Base-by-base conservation (phyloP, 2,888 invertebrate genomes). In the Chrysolina haemoptera region DNA sequence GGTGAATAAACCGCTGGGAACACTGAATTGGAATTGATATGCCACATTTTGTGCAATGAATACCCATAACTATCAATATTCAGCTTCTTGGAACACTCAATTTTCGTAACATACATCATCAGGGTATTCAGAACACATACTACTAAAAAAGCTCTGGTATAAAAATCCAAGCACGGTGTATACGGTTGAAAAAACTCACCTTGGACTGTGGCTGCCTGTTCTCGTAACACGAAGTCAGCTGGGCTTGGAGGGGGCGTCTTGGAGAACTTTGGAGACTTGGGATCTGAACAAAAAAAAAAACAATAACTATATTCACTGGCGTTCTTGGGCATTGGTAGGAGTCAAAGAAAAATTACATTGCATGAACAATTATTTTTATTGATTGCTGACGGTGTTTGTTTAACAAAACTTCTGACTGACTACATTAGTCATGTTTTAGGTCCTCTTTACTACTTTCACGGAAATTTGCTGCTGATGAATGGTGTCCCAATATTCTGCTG, bases 161-260 rank as follows among this genome's bases (percentile, higher is more conserved):
- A 72, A 73, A 75, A 77, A 75, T 74, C 71, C 70, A 77, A 77
- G 75, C 77, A 14, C 50, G 41, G 40, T 68, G 16, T 62, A 70
- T 53, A 50, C 35, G 20, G 67, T 35, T 27, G n/a, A 5, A 74
- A 77, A 75, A 68, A 78, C 79, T 83, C 86, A 88, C 88, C 88
- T 86, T 88, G 87, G 78, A 85, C 81, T 73, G 86, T 78, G 85
- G 90, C 81, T 82, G 85, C 91, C 78, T 89, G 86, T 76, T 81
- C 81, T 70, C 75, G 75, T 16, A 88, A 83, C 76, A 89, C 89
- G 83, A 93, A 90, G 86, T 93, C 93, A 70, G 93, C 92, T 50
- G 93, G 93, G 80, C 93, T 93, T 9, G 93, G 93, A 66, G 93
- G 93, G 76, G 93, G 93, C 74, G 93, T 93, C 85, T 92, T 92